These are phyloP conservation scores for Tipula confusa DNA, from an alignment of 2,888 invertebrate genomes.

Conservation along the genomic window DNA sequence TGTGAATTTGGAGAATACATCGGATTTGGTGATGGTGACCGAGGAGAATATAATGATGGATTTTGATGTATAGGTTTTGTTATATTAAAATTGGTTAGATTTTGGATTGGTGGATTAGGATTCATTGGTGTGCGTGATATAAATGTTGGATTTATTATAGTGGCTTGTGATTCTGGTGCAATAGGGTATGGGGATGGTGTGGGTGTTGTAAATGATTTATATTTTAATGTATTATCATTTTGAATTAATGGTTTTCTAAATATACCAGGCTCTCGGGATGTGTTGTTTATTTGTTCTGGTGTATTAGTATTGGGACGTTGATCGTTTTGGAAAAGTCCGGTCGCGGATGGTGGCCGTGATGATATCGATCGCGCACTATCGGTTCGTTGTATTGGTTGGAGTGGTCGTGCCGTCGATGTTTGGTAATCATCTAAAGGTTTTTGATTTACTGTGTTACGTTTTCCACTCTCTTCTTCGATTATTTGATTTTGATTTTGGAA, in stretches of 20 bases:
- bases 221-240: constrained; percentile 8
- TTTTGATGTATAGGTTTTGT: not conserved
- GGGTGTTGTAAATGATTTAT: constrained; percentile 14
- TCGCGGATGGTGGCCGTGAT: constrained; percentile 36
- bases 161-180: not conserved
- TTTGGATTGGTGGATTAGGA: not conserved
- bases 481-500: not conserved
- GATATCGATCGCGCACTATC: constrained; percentile 34
- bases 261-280: not conserved
- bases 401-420: not conserved
- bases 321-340: not conserved
- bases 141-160: not conserved
- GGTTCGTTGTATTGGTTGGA: constrained; percentile 27
- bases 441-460: not conserved
- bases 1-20: not conserved
- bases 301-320: not conserved
- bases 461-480: not conserved
- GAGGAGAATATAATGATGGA: not conserved
- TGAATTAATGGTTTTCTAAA: not conserved
- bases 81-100: not conserved
- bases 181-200: not conserved
- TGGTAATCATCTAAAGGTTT: not conserved
- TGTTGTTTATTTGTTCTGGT: not conserved
- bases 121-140: not conserved
- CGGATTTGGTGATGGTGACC: not conserved